Percentiles rank a stretch among this genome's conserved stretches.
Evolutionary conservation across 2,113 vertebrate genomes (phyloP).

Genomic region (Trochalopteron elliotii): DNA sequence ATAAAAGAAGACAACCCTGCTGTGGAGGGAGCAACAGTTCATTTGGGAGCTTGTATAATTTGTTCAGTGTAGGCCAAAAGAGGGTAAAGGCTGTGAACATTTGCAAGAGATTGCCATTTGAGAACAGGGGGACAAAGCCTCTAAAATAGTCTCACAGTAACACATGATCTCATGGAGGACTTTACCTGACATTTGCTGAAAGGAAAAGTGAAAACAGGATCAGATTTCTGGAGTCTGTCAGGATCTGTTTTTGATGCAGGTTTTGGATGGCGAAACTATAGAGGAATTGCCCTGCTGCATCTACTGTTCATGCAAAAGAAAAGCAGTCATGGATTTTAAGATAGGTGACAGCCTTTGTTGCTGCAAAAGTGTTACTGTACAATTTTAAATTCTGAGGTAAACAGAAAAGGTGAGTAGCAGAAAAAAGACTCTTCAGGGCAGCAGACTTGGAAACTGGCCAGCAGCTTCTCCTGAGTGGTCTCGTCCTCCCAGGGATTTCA

Average conservation of each 20-base stretch:
- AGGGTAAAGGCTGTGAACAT: no score
- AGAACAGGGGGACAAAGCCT: not conserved
- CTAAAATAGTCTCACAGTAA: not conserved
- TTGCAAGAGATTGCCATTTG: not conserved
- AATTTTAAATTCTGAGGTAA: not conserved
- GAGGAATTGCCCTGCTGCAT: not conserved
- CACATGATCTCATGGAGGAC: not conserved
- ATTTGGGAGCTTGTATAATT: not conserved
- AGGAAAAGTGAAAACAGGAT: not conserved
- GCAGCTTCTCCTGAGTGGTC: not conserved
- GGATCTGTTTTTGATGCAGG: not conserved
- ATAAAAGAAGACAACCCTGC: not conserved
- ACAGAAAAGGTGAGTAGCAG: not conserved
- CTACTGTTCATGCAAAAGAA: not conserved
- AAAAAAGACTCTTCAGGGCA: not conserved
- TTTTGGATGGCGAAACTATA: not conserved
- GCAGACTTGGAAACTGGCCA: not conserved
- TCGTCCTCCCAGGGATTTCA: not conserved
- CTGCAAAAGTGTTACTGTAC: not conserved
- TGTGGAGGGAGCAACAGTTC: not conserved
- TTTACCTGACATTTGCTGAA: not conserved
- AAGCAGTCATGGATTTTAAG: not conserved
- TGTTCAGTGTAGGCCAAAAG: not conserved
- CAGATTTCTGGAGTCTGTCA: not conserved
- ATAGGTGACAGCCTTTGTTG: rapidly evolving